Base-by-base conservation (phyloP, 2,797 vertebrate genomes). In the Mycteria americana region DNA sequence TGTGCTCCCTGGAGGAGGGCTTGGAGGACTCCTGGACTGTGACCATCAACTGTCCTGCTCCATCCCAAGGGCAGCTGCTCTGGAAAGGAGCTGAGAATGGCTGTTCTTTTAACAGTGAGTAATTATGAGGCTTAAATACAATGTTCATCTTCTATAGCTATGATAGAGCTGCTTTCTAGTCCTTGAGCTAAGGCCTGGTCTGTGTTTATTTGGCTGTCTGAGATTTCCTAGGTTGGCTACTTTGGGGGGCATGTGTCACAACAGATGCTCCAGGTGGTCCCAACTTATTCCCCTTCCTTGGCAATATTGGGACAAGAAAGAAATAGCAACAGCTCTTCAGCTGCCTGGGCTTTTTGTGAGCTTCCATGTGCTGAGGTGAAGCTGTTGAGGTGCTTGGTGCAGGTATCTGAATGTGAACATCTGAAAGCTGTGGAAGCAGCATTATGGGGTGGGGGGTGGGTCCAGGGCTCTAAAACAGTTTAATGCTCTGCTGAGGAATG, bases 251-350 rank as follows among this genome's bases (percentile, higher is more conserved):
- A 12, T 30, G 16, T 13, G 30, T 14, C 7, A 25, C 25, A 74
- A 21, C 4, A 48, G 12, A 3, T 53, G 10, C 37, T 64, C 23
- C 6, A 69, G 8, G 16, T 75, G 11, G 3, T 37, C 24, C 27
- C 2, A 6, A 1, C 17, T 63, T 54, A 53, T 17, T 80, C 7
- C 6, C 22, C 2, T 51, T 81, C 13, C 11, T 48, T 82, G 35
- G 54, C 7, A 48, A 6, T 56, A 14, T 0, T 6, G 2, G 13
- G 11, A 8, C 1, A 18, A 41, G 25, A 73, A 13, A 69, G n/a
- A 78, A 91, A 67, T 3, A 54, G 1, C 9, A 74, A 10, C 8
- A 62, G 18, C 16, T 86, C 18, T 92, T 85, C 37, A 60, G 9
- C 19, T 86, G 28, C 31, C 16, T 53, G 48, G 31, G 9, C 2